Conservation (phyloP, 2,797 vertebrate genomes). For the Sebastes iracundus region DNA sequence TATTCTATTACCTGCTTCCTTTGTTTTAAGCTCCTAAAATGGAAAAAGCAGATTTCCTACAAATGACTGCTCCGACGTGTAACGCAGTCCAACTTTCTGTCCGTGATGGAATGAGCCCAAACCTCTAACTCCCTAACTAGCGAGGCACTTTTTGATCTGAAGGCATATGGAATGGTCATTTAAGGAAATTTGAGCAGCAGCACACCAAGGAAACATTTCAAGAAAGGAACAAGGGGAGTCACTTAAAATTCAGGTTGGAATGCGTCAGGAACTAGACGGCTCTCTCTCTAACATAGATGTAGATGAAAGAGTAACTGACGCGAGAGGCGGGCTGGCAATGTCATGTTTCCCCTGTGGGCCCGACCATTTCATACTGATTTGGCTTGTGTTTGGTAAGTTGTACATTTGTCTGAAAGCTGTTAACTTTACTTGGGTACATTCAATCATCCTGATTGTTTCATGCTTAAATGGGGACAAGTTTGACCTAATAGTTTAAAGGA, state of each 20-base stretch:
- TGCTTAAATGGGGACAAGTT: not conserved
- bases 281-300: not conserved
- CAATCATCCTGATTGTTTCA: slow-evolving; percentile 9
- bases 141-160: slow-evolving; percentile 44
- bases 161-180: slow-evolving; percentile 53
- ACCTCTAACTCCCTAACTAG: not conserved
- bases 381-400: not conserved
- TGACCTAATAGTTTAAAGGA: not conserved
- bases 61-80: slow-evolving; percentile 3
- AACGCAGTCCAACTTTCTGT: slow-evolving; percentile 23
- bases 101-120: slow-evolving; percentile 25
- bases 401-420: not conserved
- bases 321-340: not conserved
- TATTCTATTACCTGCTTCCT: slow-evolving; percentile 6
- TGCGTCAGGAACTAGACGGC: not conserved
- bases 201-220: not conserved
- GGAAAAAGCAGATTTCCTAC: slow-evolving; percentile 44
- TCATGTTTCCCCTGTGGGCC: not conserved
- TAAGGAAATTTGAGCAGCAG: slow-evolving; percentile 17
- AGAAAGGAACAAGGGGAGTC: not conserved
- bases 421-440: slow-evolving; percentile 9
- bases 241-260: not conserved
- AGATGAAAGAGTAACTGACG: not conserved
- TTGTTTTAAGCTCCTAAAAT: slow-evolving; percentile 12
- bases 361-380: not conserved